phyloP scores from a whole-genome alignment of 1,140 invertebrate genomes.

The Lucilia cuprina region DNA sequence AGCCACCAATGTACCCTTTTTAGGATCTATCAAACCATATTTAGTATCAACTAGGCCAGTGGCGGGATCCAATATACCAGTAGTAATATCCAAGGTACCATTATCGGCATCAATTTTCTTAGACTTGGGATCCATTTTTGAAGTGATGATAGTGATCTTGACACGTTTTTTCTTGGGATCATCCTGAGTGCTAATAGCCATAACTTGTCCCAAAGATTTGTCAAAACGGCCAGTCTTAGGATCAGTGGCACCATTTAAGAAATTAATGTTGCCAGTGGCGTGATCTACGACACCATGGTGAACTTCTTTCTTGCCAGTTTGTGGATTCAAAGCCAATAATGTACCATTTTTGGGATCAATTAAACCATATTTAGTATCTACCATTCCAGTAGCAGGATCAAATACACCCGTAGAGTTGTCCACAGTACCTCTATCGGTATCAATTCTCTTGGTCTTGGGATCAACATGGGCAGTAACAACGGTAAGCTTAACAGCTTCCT shows the following conservation, averaged over 20 bases:
- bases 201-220: constrained; percentile 69
- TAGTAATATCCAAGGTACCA: constrained; percentile 73
- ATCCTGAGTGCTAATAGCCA: constrained; percentile 69
- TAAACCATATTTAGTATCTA: constrained; percentile 70
- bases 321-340: constrained; percentile 60
- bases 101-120: constrained; percentile 74
- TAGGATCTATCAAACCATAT: constrained; percentile 70
- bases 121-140: constrained; percentile 73
- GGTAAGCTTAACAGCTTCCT: constrained; percentile 66
- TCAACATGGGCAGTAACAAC: constrained; percentile 67
- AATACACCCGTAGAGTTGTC: constrained; percentile 62
- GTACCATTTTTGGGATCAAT: constrained; percentile 70
- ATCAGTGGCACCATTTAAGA: constrained; percentile 69
- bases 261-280: constrained; percentile 72
- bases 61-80: constrained; percentile 70
- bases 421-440: constrained; percentile 66
- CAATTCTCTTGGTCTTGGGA: constrained; percentile 68
- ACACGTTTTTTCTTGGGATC: constrained; percentile 69
- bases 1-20: constrained; percentile 70
- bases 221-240: constrained; percentile 72
- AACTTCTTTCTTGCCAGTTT: constrained; percentile 69
- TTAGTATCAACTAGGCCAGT: constrained; percentile 71
- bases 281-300: constrained; percentile 73
- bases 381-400: constrained; percentile 70
- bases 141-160: constrained; percentile 68